These are phyloP conservation scores for Lasius platythorax DNA, from an alignment of 2,888 invertebrate genomes.

Conservation along the genomic window DNA sequence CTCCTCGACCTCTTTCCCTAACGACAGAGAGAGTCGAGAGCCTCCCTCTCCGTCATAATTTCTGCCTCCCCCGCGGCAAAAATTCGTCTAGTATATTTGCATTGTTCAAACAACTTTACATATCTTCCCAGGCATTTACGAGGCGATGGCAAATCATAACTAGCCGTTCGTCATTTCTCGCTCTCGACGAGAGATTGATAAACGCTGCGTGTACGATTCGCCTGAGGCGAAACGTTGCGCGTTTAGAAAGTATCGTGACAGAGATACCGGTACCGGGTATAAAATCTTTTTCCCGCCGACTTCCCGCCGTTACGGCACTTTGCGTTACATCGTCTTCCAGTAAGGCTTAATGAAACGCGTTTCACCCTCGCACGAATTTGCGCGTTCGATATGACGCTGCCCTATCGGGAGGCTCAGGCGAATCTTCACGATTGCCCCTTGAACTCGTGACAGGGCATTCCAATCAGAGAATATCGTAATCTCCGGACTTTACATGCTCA, in stretches of 20 bases:
- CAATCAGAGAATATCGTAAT: constrained; percentile 82
- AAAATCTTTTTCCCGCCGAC: not conserved
- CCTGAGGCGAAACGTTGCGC: not conserved
- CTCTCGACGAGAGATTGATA: constrained; percentile 15
- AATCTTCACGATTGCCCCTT: constrained; percentile 67
- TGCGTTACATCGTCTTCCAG: constrained; percentile 4
- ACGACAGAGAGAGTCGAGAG: constrained; percentile 63
- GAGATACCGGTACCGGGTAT: not conserved
- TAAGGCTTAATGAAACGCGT: constrained; percentile 25
- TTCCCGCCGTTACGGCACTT: not conserved
- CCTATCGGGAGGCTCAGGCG: constrained; percentile 31
- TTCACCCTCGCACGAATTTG: constrained; percentile 22
- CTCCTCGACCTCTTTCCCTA: constrained; percentile 64
- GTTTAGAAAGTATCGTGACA: constrained; percentile 10
- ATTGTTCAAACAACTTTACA: constrained; percentile 35
- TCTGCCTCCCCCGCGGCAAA: constrained; percentile 42
- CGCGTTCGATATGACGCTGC: constrained; percentile 23
- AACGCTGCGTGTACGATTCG: constrained; percentile 18
- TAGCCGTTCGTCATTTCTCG: constrained; percentile 30
- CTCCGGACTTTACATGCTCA: constrained; percentile 76
- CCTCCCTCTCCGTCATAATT: constrained; percentile 31
- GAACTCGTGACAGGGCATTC: constrained; percentile 80
- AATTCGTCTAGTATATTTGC: constrained; percentile 46
- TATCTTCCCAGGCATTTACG: constrained; percentile 34
- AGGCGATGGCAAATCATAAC: constrained; percentile 25